Conservation (phyloP, 2,797 vertebrate species). For the Danio choprae region DNA sequence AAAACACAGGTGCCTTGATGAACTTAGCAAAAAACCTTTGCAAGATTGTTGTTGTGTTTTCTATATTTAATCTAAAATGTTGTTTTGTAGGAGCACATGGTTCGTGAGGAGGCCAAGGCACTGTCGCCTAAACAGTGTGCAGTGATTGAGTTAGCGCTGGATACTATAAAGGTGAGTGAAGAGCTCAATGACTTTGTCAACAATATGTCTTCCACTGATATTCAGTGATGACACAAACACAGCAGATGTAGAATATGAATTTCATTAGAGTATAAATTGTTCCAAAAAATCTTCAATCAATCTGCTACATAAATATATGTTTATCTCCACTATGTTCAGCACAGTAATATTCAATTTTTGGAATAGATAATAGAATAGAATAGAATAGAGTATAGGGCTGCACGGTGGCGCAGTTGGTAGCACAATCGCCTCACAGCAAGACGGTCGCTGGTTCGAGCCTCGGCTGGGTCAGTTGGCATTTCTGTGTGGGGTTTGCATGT, state of each 20-base stretch:
- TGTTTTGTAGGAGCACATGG: conserved; percentile 92
- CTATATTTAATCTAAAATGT: background rate
- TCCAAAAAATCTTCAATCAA: background rate
- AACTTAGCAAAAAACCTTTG: too few species aligned
- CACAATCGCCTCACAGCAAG: too few species aligned
- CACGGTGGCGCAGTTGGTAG: too few species aligned
- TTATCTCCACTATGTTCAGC: background rate
- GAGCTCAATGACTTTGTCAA: background rate
- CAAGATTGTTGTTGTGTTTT: background rate
- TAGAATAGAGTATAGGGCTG: too few species aligned
- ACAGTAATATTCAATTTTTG: background rate
- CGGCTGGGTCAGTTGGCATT: too few species aligned
- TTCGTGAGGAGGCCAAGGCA: conserved; percentile 95
- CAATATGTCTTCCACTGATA: background rate
- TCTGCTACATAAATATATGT: background rate
- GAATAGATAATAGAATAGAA: too few species aligned
- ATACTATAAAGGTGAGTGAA: conserved; percentile 94
- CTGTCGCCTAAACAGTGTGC: conserved; percentile 97
- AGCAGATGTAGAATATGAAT: background rate
- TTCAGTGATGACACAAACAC: background rate
- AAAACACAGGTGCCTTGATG: too few species aligned
- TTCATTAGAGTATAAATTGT: too few species aligned
- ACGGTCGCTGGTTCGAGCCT: too few species aligned
- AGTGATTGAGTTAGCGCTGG: conserved; percentile 94
- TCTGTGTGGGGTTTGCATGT: too few species aligned